Conservation (phyloP, 2,113 vertebrate species). For the Amphiprion percula region DNA sequence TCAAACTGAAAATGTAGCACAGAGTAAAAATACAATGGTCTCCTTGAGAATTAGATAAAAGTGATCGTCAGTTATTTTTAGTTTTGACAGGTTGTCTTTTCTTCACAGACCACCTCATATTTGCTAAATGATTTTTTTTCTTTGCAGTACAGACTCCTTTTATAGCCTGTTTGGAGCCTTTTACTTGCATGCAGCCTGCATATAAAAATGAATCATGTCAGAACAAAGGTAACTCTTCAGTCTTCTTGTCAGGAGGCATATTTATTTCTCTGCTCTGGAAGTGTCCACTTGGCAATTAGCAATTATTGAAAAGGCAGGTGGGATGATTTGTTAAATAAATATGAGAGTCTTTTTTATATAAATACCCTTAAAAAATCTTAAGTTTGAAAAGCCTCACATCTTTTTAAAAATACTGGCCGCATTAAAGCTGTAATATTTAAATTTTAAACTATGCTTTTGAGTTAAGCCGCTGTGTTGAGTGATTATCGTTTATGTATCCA, state of each 20-base stretch:
- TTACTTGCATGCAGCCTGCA: neutral
- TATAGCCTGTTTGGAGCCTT: neutral
- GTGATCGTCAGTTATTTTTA: slow-evolving; percentile 64
- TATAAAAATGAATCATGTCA: slow-evolving; percentile 9
- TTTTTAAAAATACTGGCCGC: too few species aligned
- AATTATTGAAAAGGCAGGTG: neutral
- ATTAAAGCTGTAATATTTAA: too few species aligned
- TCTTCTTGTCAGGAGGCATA: neutral
- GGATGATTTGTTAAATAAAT: neutral
- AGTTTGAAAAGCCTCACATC: too few species aligned
- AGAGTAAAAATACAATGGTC: slow-evolving; percentile 38
- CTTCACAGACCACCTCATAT: slow-evolving; percentile 20
- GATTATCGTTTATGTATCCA: neutral
- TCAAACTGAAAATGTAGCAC: neutral
- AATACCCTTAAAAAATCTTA: too few species aligned
- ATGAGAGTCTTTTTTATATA: too few species aligned
- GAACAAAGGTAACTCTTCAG: neutral
- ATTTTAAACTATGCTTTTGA: too few species aligned
- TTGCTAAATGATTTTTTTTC: neutral
- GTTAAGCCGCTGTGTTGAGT: neutral
- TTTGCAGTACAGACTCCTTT: neutral
- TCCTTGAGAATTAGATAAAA: slow-evolving; percentile 25
- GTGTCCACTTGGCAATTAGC: neutral
- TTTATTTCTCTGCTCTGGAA: neutral
- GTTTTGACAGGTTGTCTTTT: slow-evolving; percentile 40